Percentiles rank a stretch among this genome's conserved stretches.
Conservation (phyloP, 2,113 vertebrate species). For the Uria lomvia region DNA sequence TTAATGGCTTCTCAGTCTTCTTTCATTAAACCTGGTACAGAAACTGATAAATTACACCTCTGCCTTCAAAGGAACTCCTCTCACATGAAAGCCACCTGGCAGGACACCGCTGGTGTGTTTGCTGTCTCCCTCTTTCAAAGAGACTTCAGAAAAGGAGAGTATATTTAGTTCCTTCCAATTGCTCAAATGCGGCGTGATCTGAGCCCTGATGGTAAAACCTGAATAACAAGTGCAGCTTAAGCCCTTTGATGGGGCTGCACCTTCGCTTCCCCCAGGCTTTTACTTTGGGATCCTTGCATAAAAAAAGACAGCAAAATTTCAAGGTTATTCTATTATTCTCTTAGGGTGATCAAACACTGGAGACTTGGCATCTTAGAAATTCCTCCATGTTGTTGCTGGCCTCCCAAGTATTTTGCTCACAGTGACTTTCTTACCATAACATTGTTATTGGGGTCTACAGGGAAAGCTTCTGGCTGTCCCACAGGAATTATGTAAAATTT, state of each 20-base stretch:
- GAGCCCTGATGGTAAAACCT: background rate
- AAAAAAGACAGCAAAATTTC: background rate
- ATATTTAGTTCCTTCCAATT: background rate
- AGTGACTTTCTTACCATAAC: background rate
- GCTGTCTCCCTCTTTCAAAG: background rate
- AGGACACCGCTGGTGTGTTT: background rate
- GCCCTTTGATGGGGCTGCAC: background rate
- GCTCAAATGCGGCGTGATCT: background rate
- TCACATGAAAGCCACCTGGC: background rate
- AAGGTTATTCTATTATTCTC: background rate
- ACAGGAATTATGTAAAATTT: background rate
- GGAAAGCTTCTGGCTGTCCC: background rate
- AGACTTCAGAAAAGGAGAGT: background rate
- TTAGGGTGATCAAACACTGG: background rate
- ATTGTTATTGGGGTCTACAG: background rate
- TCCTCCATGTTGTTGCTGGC: background rate
- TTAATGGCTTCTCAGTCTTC: background rate
- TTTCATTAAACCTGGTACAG: background rate
- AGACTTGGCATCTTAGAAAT: background rate
- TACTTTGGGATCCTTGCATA: background rate
- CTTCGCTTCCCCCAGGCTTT: background rate
- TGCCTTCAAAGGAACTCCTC: background rate
- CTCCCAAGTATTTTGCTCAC: background rate
- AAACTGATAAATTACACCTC: background rate
- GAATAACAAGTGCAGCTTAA: background rate